Evolutionary conservation across 2,888 invertebrate species (phyloP).

Genomic region (Dryococelus australis): DNA sequence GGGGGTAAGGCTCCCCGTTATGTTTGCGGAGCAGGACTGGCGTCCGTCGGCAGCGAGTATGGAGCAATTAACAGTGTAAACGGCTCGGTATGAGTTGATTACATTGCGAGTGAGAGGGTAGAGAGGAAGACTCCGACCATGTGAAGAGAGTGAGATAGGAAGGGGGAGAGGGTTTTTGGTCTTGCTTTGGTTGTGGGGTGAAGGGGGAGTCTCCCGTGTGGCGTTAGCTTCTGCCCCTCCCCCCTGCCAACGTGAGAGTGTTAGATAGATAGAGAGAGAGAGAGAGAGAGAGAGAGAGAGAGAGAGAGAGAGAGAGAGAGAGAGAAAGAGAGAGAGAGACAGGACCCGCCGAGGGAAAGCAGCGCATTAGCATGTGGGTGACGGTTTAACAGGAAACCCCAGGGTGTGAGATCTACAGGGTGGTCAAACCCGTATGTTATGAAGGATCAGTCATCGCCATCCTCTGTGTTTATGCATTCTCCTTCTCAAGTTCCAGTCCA

Average conservation of each 20-base stretch:
- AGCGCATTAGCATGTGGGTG: slow-evolving; percentile 39
- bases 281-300: too few relatives aligned
- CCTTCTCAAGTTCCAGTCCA: too few relatives aligned
- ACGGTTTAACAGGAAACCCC: slow-evolving; percentile 29
- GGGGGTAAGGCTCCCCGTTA: neutral
- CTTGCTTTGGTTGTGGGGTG: neutral
- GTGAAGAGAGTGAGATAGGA: neutral
- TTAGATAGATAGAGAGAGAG: neutral
- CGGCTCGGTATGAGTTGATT: slow-evolving; percentile 27
- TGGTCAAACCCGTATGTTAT: neutral
- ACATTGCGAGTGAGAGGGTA: slow-evolving; percentile 21
- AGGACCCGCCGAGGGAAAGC: slow-evolving; percentile 35
- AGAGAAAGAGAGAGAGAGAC: neutral
- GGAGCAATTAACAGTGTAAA: slow-evolving; percentile 36
- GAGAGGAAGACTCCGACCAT: neutral
- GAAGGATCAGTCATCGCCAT: too few relatives aligned
- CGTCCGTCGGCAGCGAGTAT: neutral
- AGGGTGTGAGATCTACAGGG: neutral
- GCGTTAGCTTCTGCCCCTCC: neutral
- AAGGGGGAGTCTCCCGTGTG: neutral
- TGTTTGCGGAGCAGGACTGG: neutral
- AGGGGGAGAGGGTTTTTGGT: neutral
- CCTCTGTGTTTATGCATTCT: too few relatives aligned
- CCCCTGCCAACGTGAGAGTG: neutral
- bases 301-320: too few relatives aligned